Conservation (phyloP, 1,140 invertebrate genomes). For the Nasonia vitripennis region DNA sequence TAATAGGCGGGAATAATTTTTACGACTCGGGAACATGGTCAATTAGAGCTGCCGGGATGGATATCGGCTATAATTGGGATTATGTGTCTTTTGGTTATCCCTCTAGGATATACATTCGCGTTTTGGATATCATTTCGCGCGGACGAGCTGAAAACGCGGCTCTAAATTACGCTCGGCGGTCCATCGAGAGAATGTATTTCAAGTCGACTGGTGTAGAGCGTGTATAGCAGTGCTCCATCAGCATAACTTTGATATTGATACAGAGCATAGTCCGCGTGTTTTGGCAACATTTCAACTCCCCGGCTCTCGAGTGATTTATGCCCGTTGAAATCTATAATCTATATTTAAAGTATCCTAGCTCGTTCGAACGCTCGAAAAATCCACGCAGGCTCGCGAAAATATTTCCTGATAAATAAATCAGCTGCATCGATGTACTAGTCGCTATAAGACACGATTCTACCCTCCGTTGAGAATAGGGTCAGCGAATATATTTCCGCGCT, state of each 20-base stretch:
- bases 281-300: neutral
- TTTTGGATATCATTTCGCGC: no score
- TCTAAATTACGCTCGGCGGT: neutral
- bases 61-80: neutral
- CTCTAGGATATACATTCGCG: no score
- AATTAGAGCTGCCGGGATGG: neutral
- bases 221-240: neutral
- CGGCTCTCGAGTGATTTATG: neutral
- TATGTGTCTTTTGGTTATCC: neutral
- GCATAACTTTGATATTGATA: neutral
- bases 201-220: neutral
- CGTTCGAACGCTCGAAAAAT: neutral
- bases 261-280: neutral
- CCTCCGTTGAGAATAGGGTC: neutral
- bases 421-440: neutral
- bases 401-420: neutral
- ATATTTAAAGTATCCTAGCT: neutral
- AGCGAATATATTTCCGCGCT: neutral
- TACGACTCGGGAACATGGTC: neutral
- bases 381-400: neutral
- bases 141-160: neutral
- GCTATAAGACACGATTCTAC: neutral
- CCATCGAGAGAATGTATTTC: neutral
- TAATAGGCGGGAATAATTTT: conserved; percentile 1
- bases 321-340: neutral